These are phyloP conservation scores for Marasmarcha lunaedactyla DNA, from an alignment of 2,888 invertebrate species.

Conservation along the genomic window DNA sequence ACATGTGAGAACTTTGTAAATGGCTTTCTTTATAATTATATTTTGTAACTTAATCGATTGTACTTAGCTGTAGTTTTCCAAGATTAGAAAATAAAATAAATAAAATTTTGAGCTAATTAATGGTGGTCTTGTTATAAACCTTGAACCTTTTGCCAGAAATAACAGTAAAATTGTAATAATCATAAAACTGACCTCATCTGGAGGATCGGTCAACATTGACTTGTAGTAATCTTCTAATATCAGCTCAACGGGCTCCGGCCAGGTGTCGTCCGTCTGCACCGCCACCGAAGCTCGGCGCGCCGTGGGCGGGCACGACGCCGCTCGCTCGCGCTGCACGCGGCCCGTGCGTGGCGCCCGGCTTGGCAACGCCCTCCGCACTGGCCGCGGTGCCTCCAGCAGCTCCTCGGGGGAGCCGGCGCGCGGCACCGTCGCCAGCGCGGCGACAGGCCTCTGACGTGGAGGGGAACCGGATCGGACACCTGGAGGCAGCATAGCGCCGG, in stretches of 20 bases:
- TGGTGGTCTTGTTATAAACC: too few species aligned
- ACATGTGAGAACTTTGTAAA: too few species aligned
- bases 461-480: constrained; percentile 38
- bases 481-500: constrained; percentile 30
- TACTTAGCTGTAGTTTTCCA: too few species aligned
- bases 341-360: constrained; percentile 12
- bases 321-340: constrained; percentile 10
- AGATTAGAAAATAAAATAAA: too few species aligned
- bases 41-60: too few species aligned
- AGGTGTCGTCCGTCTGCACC: constrained; percentile 77
- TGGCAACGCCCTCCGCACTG: constrained; percentile 8
- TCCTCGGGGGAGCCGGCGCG: constrained; percentile 64
- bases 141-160: too few species aligned
- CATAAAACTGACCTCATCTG: constrained; percentile 23
- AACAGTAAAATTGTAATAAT: too few species aligned
- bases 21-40: too few species aligned
- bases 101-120: too few species aligned
- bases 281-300: constrained; percentile 20
- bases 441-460: constrained; percentile 48
- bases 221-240: constrained; percentile 77
- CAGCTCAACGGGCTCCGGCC: constrained; percentile 81
- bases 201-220: constrained; percentile 30
- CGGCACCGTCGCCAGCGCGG: constrained; percentile 27
- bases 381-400: constrained; percentile 21
- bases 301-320: constrained; percentile 12